These are phyloP conservation scores for Acromyrmex echinatior DNA, from an alignment of 1,140 invertebrate genomes.

Conservation along the genomic window DNA sequence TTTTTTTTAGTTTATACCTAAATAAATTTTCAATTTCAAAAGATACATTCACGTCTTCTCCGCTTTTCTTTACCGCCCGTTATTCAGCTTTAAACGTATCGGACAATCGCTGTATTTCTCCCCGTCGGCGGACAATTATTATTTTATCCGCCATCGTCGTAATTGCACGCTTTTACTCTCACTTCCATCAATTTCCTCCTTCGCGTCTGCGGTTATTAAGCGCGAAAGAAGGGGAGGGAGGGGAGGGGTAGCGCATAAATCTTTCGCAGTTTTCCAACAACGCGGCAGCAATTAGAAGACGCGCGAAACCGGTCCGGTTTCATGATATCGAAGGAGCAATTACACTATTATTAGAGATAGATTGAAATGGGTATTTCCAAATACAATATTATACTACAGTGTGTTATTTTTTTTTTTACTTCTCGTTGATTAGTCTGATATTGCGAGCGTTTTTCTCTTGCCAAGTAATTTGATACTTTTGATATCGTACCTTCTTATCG, in stretches of 20 bases:
- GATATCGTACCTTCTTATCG: constrained; percentile 5
- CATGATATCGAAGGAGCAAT: neutral
- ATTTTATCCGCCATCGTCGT: constrained; percentile 44
- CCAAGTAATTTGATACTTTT: constrained; percentile 22
- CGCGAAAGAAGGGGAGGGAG: neutral
- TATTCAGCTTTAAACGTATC: constrained; percentile 49
- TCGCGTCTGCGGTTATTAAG: constrained; percentile 44
- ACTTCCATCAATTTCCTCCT: constrained; percentile 59
- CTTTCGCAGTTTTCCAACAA: constrained; percentile 39
- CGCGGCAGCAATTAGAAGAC: constrained; percentile 36
- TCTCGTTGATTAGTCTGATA: neutral
- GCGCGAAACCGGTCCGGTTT: neutral
- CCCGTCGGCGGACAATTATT: constrained; percentile 36
- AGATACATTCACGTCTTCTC: neutral
- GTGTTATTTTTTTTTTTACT: neutral
- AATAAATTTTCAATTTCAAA: constrained; percentile 25
- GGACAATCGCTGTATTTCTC: constrained; percentile 44
- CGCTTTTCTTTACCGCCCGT: constrained; percentile 6
- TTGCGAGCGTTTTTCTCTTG: neutral
- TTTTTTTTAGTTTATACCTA: constrained; percentile 12
- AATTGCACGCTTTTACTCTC: constrained; percentile 59
- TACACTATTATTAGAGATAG: neutral
- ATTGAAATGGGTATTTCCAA: neutral
- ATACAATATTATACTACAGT: neutral
- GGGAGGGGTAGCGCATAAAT: constrained; percentile 16